phyloP scores from a whole-genome alignment of 2,113 vertebrate species.

The Merops nubicus region DNA sequence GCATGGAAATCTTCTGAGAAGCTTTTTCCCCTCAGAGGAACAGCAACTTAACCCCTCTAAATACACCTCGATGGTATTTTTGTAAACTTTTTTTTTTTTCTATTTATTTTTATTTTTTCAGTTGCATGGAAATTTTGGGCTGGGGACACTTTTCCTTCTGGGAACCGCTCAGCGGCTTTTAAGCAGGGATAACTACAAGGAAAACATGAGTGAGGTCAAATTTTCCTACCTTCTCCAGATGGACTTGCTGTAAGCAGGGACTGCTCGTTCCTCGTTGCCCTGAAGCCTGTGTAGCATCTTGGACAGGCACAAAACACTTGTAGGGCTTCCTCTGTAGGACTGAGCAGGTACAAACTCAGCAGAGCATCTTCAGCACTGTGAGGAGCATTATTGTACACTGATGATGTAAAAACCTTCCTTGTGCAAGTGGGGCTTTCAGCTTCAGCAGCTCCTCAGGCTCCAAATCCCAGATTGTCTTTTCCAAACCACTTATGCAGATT shows the following conservation, averaged over 20 bases:
- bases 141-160: background rate
- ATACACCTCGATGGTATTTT: background rate
- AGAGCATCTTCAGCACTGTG: background rate
- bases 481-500: background rate
- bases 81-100: background rate
- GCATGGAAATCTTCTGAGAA: background rate
- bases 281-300: rapidly evolving
- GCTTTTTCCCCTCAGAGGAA: background rate
- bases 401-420: background rate
- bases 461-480: background rate
- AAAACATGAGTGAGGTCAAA: background rate
- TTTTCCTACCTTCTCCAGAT: constrained; percentile 4
- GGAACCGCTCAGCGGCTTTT: background rate
- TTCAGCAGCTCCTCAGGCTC: background rate
- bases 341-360: background rate
- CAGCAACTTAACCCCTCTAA: background rate
- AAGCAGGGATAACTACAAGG: background rate
- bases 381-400: background rate
- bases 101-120: background rate
- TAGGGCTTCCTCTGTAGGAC: background rate
- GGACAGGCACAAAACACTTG: rapidly evolving
- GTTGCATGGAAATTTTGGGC: background rate
- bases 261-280: background rate
- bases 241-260: background rate
- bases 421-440: background rate